Base-by-base conservation (phyloP, 23 tunicate species). In the Phallusia fumigata region DNA sequence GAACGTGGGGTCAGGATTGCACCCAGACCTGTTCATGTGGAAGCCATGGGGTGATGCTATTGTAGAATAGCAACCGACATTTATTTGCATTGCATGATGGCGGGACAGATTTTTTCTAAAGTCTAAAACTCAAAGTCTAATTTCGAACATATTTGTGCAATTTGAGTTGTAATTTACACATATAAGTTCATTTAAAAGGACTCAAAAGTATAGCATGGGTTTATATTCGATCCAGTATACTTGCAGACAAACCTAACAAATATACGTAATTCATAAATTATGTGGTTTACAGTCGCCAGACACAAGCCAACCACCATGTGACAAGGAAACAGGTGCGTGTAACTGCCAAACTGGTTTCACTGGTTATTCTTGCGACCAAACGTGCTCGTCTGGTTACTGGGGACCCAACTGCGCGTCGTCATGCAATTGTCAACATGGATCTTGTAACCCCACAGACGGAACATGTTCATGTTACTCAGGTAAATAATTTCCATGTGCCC, bases 1-100 rank as follows among this genome's bases (percentile, higher is more conserved):
- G 85, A 30, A 86, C 80, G 0, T 91, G 82, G 87, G 97, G 97
- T n/a, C 75, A 53, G 0, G 81, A 73, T 30, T 91, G 97, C 82
- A 73, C 34, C 13, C 77, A 86, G 31, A 73, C 81, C 0, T 91
- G 97, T 65, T 73, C 86, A 18, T 91, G 97, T 74, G 82, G 73
- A 73, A 80, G 31, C 3, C 58, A 79, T 52, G 83, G 52, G 35
- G 83, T 79, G 52, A 13, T 73, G 31, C 26, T 40, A 10, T 40
- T 40, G 47, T n/a, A n/a, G n/a, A n/a, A n/a, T n/a, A n/a, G n/a
- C n/a, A n/a, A n/a, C n/a, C n/a, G n/a, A n/a, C n/a, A n/a, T n/a
- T n/a, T n/a, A n/a, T n/a, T n/a, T n/a, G n/a, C n/a, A n/a, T n/a
- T n/a, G n/a, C n/a, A n/a, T n/a, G n/a, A n/a, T n/a, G n/a, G n/a